phyloP scores from a whole-genome alignment of 2,888 invertebrate genomes.

The Aporophyla nigra region DNA sequence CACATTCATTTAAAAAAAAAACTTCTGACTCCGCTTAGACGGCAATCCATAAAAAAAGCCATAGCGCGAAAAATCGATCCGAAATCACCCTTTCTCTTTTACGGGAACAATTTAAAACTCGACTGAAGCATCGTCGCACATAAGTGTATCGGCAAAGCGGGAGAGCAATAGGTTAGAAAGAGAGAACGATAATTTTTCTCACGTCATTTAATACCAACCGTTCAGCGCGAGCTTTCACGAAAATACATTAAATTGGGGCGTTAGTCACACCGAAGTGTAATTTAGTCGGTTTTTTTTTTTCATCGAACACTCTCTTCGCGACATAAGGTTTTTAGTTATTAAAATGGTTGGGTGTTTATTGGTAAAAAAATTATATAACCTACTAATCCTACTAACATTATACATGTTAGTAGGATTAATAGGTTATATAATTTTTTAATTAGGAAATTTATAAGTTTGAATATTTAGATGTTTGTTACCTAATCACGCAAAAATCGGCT shows the following conservation, averaged over 20 bases:
- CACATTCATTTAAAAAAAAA: not conserved
- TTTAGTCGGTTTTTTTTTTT: not conserved
- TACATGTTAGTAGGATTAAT: too few species aligned
- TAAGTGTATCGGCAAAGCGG: constrained; percentile 59
- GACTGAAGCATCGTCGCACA: constrained; percentile 33
- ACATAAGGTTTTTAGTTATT: not conserved
- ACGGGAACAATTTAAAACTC: constrained; percentile 59
- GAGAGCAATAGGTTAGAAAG: constrained; percentile 52
- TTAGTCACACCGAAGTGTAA: constrained; percentile 73
- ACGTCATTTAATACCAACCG: constrained; percentile 81
- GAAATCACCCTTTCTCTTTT: constrained; percentile 51
- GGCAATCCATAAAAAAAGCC: constrained; percentile 6
- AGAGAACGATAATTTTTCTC: constrained; percentile 78
- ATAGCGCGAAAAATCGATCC: constrained; percentile 39
- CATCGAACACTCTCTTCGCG: not conserved
- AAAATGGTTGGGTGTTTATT: too few species aligned
- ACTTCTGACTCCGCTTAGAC: constrained; percentile 11
- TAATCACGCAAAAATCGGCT: too few species aligned
- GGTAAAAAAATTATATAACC: too few species aligned
- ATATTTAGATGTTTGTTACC: too few species aligned
- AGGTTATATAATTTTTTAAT: too few species aligned
- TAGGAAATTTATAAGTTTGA: too few species aligned
- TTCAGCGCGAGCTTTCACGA: constrained; percentile 70
- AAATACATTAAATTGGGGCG: constrained; percentile 79
- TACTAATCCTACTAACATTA: too few species aligned